phyloP scores from a whole-genome alignment of 2,113 vertebrate species.

The Albula glossodonta region DNA sequence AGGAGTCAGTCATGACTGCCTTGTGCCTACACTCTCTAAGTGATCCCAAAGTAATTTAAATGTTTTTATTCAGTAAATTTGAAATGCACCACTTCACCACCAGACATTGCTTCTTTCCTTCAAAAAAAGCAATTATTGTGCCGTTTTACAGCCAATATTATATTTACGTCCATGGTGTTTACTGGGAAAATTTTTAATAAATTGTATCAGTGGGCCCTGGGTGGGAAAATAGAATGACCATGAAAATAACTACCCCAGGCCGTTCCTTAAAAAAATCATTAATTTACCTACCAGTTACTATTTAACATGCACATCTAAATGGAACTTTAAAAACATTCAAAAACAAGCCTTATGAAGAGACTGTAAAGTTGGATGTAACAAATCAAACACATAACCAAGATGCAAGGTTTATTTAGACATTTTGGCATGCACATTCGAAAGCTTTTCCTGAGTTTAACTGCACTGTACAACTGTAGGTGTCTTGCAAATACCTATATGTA shows the following conservation, averaged over 20 bases:
- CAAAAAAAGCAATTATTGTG: not conserved
- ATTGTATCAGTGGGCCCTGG: not conserved
- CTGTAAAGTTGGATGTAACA: not conserved
- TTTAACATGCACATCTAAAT: not conserved
- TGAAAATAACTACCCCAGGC: not conserved
- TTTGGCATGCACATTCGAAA: not conserved
- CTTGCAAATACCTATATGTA: not conserved
- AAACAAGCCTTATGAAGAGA: not conserved
- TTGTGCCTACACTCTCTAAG: not conserved
- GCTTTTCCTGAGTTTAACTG: not conserved
- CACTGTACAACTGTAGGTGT: not conserved
- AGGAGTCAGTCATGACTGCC: not conserved
- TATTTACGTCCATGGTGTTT: not conserved
- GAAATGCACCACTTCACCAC: slow-evolving; percentile 8
- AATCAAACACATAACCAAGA: not conserved
- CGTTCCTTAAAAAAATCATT: not conserved
- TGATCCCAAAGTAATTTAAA: not conserved
- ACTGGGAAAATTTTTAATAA: not conserved
- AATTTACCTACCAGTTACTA: not conserved
- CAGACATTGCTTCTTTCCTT: not conserved
- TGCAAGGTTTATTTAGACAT: not conserved
- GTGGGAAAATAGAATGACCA: not conserved
- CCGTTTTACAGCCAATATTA: not conserved
- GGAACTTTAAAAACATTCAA: not conserved
- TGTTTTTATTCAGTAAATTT: not conserved